phyloP scores from a whole-genome alignment of 2,888 invertebrate species.

The Platycnemis pennipes region DNA sequence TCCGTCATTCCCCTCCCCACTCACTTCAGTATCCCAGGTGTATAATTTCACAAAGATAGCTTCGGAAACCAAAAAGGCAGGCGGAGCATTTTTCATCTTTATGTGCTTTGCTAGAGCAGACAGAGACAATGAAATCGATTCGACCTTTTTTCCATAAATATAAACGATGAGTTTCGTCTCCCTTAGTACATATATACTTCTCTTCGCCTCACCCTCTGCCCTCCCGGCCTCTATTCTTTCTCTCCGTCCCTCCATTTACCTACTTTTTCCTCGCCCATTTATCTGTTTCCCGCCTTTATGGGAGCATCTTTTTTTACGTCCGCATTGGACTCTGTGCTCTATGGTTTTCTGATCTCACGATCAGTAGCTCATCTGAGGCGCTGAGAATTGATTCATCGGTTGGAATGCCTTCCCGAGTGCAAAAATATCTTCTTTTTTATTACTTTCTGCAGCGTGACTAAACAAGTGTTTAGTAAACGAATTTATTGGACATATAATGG shows the following conservation, averaged over 20 bases:
- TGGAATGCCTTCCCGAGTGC: neutral
- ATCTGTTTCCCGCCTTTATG: neutral
- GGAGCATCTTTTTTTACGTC: neutral
- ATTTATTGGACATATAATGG: no score
- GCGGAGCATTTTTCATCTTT: constrained; percentile 53
- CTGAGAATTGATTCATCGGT: neutral
- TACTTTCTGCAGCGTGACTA: neutral
- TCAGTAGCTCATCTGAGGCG: neutral
- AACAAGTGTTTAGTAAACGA: neutral
- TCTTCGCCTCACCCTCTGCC: neutral
- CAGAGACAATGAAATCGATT: constrained; percentile 67
- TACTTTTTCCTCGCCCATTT: neutral
- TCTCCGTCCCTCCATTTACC: neutral
- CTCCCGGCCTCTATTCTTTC: neutral
- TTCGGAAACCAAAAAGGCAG: constrained; percentile 52
- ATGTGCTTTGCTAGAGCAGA: constrained; percentile 49
- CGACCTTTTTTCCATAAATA: constrained; percentile 66
- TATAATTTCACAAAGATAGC: constrained; percentile 64
- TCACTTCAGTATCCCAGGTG: constrained; percentile 44
- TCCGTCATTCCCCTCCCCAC: neutral
- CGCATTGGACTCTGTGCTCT: neutral
- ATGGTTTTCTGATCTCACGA: neutral
- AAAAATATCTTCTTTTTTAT: neutral
- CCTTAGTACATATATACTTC: neutral
- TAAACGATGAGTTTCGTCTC: constrained; percentile 34